A percentile compares a stretch with the other conserved stretches of the same genome.
Conservation (phyloP, 2,797 vertebrate genomes). For the Hyperoplus lanceolatus region DNA sequence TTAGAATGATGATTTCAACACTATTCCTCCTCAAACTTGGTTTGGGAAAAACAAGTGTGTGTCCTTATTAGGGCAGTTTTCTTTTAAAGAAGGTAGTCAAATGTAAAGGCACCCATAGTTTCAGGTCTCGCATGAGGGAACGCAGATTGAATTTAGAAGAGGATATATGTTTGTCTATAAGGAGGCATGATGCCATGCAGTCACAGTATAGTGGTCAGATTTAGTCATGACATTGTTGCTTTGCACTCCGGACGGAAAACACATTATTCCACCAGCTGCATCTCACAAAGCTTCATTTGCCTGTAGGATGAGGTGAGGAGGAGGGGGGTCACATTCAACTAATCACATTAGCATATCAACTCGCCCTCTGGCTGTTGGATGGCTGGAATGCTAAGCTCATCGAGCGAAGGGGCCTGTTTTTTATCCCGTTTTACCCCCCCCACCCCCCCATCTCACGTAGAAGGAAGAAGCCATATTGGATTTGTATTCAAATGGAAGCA, state of each 20-base stretch:
- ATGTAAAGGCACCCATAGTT: slow-evolving; percentile 24
- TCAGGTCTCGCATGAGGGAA: slow-evolving; percentile 4
- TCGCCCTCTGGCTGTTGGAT: slow-evolving; percentile 44
- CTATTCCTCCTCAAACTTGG: not conserved
- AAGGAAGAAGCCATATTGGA: slow-evolving; percentile 51
- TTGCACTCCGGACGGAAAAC: slow-evolving; percentile 39
- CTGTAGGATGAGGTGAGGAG: slow-evolving; percentile 64
- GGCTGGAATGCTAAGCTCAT: slow-evolving; percentile 69
- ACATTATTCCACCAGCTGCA: slow-evolving; percentile 50
- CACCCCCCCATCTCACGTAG: slow-evolving; percentile 43
- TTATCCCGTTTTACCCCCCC: slow-evolving; percentile 44
- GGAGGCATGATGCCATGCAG: slow-evolving; percentile 16
- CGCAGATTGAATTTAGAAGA: slow-evolving; percentile 5
- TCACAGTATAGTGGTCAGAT: not conserved
- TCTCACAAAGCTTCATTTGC: slow-evolving; percentile 54
- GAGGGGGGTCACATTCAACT: slow-evolving; percentile 59
- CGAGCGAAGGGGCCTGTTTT: slow-evolving; percentile 69
- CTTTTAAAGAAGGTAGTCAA: slow-evolving; percentile 10
- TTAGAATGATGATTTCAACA: too few relatives aligned
- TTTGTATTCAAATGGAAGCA: slow-evolving; percentile 71
- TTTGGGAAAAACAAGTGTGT: not conserved
- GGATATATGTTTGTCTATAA: slow-evolving; percentile 25
- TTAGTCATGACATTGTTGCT: slow-evolving; percentile 20
- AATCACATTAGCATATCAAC: slow-evolving; percentile 73
- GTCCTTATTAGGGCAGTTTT: slow-evolving; percentile 5